Evolutionary conservation across 1,140 invertebrate genomes (phyloP).

Genomic region (Papilio polytes): DNA sequence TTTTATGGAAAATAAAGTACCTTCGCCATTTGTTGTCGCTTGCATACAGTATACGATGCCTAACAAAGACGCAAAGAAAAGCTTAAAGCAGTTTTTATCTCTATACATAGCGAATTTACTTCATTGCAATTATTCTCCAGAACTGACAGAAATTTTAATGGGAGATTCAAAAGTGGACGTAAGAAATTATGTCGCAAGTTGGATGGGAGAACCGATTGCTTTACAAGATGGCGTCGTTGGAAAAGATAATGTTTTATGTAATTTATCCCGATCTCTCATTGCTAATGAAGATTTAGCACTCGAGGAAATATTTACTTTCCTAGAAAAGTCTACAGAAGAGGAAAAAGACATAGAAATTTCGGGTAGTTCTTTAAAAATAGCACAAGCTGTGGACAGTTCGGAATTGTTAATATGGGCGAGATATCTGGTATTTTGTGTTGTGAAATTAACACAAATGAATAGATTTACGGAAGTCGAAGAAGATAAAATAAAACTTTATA

Average conservation of each 20-base stretch:
- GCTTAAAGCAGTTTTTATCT: constrained; percentile 70
- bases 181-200: constrained; percentile 72
- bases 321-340: constrained; percentile 53
- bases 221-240: constrained; percentile 58
- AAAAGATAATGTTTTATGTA: constrained; percentile 60
- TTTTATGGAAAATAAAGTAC: constrained; percentile 74
- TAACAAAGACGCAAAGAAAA: constrained; percentile 67
- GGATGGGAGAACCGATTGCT: constrained; percentile 61
- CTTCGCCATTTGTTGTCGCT: constrained; percentile 75
- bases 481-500: constrained; percentile 60
- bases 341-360: constrained; percentile 55
- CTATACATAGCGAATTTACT: constrained; percentile 74
- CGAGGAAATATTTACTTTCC: constrained; percentile 59
- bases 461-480: constrained; percentile 59
- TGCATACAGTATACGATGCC: constrained; percentile 70
- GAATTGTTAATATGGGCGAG: constrained; percentile 74
- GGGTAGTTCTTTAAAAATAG: constrained; percentile 50
- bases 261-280: constrained; percentile 68
- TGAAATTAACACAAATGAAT: constrained; percentile 66
- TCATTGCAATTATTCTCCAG: constrained; percentile 76
- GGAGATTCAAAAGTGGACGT: constrained; percentile 71
- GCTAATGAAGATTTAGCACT: constrained; percentile 58
- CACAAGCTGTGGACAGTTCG: constrained; percentile 62
- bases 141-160: constrained; percentile 73
- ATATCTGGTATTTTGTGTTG: constrained; percentile 74